phyloP scores from a whole-genome alignment of 2,888 invertebrate genomes.

The Odiellus spinosus region DNA sequence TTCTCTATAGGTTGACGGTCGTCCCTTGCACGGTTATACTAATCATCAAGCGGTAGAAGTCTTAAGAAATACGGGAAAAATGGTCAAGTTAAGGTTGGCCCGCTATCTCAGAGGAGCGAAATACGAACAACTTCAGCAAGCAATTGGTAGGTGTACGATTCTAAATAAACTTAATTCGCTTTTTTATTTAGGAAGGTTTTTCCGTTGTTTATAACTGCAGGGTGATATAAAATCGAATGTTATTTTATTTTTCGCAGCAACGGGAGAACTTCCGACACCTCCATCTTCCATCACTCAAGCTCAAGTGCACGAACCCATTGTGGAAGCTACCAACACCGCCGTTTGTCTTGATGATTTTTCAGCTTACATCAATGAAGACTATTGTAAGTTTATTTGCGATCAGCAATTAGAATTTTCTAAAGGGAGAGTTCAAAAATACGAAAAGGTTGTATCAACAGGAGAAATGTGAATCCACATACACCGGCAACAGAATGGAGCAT shows the following conservation, averaged over 20 bases:
- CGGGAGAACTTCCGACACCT: conserved; percentile 15
- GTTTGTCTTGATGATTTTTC: conserved; percentile 49
- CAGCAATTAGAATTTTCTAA: too few relatives aligned
- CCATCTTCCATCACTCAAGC: conserved; percentile 11
- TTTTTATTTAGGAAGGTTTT: not conserved
- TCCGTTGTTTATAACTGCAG: not conserved
- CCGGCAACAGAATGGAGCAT: too few relatives aligned
- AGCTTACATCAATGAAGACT: conserved; percentile 34
- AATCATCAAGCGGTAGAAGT: conserved; percentile 97
- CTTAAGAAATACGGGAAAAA: conserved; percentile 77
- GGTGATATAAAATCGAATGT: not conserved
- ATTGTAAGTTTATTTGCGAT: conserved; percentile 21
- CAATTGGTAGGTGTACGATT: conserved; percentile 12
- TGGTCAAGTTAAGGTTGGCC: conserved; percentile 74
- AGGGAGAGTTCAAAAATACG: too few relatives aligned
- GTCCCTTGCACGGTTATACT: conserved; percentile 80
- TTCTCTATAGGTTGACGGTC: conserved; percentile 54
- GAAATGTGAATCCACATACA: too few relatives aligned
- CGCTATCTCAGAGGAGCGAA: conserved; percentile 78
- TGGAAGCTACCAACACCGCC: conserved; percentile 44
- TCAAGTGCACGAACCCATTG: conserved; percentile 14
- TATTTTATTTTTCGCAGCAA: conserved; percentile 11
- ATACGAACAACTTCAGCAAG: conserved; percentile 47
- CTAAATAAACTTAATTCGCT: not conserved
- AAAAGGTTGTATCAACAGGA: too few relatives aligned